Evolutionary conservation across 2,888 invertebrate genomes (phyloP).

Genomic region (Hemistola chrysoprasaria): DNA sequence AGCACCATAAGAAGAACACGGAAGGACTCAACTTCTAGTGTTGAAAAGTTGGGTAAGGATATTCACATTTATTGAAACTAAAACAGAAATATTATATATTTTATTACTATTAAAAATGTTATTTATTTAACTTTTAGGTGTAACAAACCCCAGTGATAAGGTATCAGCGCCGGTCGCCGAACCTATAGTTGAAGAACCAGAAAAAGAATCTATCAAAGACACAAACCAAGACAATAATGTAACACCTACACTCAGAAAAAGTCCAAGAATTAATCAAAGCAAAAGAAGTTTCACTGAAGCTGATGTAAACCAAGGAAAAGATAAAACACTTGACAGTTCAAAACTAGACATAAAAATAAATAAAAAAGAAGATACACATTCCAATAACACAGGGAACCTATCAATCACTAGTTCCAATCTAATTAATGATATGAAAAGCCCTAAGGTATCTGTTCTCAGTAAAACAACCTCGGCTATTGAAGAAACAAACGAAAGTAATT

Average conservation of each 20-base stretch:
- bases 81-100: too few relatives aligned
- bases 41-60: conserved; percentile 59
- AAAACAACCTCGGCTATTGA: conserved; percentile 51
- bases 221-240: conserved; percentile 20
- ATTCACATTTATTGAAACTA: too few relatives aligned
- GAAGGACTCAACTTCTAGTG: conserved; percentile 61
- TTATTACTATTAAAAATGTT: neutral
- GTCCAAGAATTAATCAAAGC: conserved; percentile 42
- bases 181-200: conserved; percentile 56
- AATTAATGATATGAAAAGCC: conserved; percentile 41
- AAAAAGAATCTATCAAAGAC: conserved; percentile 33
- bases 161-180: conserved; percentile 26
- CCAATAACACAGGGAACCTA: conserved; percentile 30
- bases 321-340: conserved; percentile 6
- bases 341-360: conserved; percentile 1
- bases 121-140: conserved; percentile 14
- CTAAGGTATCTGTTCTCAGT: conserved; percentile 40
- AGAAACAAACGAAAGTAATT: conserved; percentile 38
- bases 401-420: conserved; percentile 42
- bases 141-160: conserved; percentile 11
- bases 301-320: conserved; percentile 7
- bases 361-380: conserved; percentile 12
- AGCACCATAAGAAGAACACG: conserved; percentile 55
- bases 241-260: conserved; percentile 34
- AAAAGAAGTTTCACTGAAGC: conserved; percentile 26